Conservation (phyloP, 2,888 invertebrate genomes). For the Amphipoea oculea region DNA sequence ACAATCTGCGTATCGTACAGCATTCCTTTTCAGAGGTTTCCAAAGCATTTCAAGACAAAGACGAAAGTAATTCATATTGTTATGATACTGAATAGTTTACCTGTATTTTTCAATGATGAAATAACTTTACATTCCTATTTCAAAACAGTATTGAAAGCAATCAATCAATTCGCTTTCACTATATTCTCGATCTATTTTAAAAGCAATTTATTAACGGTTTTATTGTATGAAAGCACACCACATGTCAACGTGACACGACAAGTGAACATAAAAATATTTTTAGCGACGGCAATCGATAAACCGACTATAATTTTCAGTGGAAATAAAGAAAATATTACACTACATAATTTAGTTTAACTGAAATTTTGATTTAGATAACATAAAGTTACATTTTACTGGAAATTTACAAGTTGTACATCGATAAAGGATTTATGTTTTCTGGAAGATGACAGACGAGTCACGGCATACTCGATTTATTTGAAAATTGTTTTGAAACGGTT, state of each 20-base stretch:
- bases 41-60: constrained; percentile 21
- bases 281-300: constrained; percentile 76
- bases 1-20: constrained; percentile 7
- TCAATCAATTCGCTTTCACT: constrained; percentile 82
- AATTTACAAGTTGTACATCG: constrained; percentile 65
- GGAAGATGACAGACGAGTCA: constrained; percentile 66
- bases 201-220: constrained; percentile 82
- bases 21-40: constrained; percentile 19
- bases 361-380: constrained; percentile 62
- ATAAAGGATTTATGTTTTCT: constrained; percentile 61
- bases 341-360: constrained; percentile 64
- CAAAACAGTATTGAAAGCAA: constrained; percentile 68
- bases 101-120: constrained; percentile 65
- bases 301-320: constrained; percentile 64
- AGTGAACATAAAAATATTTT: constrained; percentile 81
- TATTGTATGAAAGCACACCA: constrained; percentile 82
- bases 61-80: constrained; percentile 27
- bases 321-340: constrained; percentile 59
- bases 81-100: constrained; percentile 55
- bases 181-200: constrained; percentile 76
- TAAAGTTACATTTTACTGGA: constrained; percentile 68
- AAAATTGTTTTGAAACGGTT: constrained; percentile 57
- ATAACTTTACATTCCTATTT: constrained; percentile 66
- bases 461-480: constrained; percentile 68
- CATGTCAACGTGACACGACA: constrained; percentile 87